Evolutionary conservation across 2,888 invertebrate genomes (phyloP).

Genomic region (Scrobipalpa atriplicella): DNA sequence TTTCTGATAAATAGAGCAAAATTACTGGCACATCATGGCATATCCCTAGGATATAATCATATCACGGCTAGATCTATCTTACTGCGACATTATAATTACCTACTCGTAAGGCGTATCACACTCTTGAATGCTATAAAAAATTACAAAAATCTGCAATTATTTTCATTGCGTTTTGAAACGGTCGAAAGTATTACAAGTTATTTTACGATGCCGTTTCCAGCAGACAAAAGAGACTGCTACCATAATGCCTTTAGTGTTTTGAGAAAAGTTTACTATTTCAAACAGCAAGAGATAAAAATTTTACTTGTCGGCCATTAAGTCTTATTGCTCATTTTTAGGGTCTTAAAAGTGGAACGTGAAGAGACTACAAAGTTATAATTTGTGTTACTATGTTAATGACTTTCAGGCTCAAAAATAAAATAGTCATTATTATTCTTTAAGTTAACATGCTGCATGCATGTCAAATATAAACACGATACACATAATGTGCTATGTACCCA

Average conservation of each 20-base stretch:
- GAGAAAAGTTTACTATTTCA: conserved; percentile 27
- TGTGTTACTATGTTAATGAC: not conserved
- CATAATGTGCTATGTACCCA: too few relatives aligned
- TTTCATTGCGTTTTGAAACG: not conserved
- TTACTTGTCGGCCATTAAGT: conserved; percentile 16
- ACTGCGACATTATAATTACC: too few relatives aligned
- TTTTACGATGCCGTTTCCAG: conserved; percentile 38
- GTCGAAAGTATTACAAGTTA: conserved; percentile 33
- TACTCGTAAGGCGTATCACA: too few relatives aligned
- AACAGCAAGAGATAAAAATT: conserved; percentile 23
- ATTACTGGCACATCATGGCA: too few relatives aligned
- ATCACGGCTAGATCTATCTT: too few relatives aligned
- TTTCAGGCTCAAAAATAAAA: not conserved
- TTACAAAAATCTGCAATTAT: not conserved
- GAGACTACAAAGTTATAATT: conserved; percentile 1
- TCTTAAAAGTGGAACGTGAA: not conserved
- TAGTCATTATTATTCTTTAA: too few relatives aligned
- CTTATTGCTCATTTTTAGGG: conserved; percentile 5
- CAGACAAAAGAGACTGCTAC: conserved; percentile 24
- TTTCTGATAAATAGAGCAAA: too few relatives aligned
- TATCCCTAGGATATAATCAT: too few relatives aligned
- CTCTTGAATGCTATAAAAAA: not conserved
- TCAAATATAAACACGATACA: too few relatives aligned
- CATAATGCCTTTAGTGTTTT: conserved; percentile 27
- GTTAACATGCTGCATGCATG: too few relatives aligned